phyloP scores from a whole-genome alignment of 1,140 invertebrate species.

The Pteromalus puparum region DNA sequence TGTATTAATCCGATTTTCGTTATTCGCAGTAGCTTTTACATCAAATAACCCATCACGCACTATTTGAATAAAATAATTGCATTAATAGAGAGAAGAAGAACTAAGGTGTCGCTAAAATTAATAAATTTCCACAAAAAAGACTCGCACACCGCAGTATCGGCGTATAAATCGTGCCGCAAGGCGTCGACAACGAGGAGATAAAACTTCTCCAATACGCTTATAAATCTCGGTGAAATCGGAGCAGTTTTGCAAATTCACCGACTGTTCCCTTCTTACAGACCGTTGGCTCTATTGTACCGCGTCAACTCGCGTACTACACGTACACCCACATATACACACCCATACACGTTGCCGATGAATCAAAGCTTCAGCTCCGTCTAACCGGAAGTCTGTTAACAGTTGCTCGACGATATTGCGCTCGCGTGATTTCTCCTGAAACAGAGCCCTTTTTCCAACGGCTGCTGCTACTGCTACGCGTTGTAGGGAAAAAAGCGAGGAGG shows the following conservation, averaged over 20 bases:
- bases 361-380: constrained; percentile 10
- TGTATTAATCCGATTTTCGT: no score
- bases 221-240: constrained; percentile 15
- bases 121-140: no score
- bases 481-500: background rate
- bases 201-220: constrained; percentile 18
- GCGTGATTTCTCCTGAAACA: constrained; percentile 1
- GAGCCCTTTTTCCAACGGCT: background rate
- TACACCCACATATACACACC: background rate
- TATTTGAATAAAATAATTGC: no score
- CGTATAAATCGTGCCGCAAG: background rate
- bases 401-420: constrained; percentile 21
- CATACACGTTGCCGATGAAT: background rate
- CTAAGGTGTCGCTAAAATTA: no score
- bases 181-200: background rate
- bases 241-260: constrained; percentile 28
- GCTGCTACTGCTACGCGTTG: background rate
- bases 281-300: constrained; percentile 7
- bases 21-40: no score
- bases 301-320: background rate
- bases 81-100: no score
- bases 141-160: no score
- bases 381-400: constrained; percentile 35
- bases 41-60: no score
- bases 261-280: constrained; percentile 29